Base-by-base conservation (phyloP, 35 echinoderm and acorn worm genomes). In the Hemicentrotus pulcherrimus region DNA sequence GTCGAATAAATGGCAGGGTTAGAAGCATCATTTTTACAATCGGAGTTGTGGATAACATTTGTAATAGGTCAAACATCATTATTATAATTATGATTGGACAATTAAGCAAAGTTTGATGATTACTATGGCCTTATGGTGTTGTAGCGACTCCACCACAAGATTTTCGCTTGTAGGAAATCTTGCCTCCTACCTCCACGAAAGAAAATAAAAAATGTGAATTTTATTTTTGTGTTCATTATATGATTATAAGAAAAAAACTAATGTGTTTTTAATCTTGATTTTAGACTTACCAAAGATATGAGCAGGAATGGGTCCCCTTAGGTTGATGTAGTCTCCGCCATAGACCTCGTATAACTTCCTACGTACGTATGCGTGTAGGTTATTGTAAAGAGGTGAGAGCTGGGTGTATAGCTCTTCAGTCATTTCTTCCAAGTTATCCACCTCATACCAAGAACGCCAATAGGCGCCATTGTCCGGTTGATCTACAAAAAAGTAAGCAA, bases 351-450 rank as follows among this genome's bases (percentile, higher is more conserved):
- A 97, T 11, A 99, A 88, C 91, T 97, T 97, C 65, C 98, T 97
- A 13, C 98, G 95, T 7, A 99, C 98, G 61, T 96, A 99, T 4
- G 98, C 98, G 88, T 99, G 97, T 16, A 99, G 94, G 41, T 99
- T 95, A 15, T 96, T 46, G 61, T 99, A 99, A 0, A 99, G 59
- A 15, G 98, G 98, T 60, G 92, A 61, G 6, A 99, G 86, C 33
- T 97, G 47, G 12, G 87, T 47, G 86, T 97, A 99, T 18, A 99
- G 92, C 2, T 91, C 94, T 32, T 96, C 70, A 15, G 97, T 95
- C 52, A 95, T 65, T 4, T 86, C 96, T 16, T 94, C 86, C 28
- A 99, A 86, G 78, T 99, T 97, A 4, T 96, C 96, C 12, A 96
- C 94, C 41, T 99, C 98, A 78, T 99, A 99, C 94, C 94, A 95